Evolutionary conservation across 2,113 vertebrate species (phyloP), one percentile per base, ranked within the genome.

Genomic region (Rhinolophus sinicus): DNA sequence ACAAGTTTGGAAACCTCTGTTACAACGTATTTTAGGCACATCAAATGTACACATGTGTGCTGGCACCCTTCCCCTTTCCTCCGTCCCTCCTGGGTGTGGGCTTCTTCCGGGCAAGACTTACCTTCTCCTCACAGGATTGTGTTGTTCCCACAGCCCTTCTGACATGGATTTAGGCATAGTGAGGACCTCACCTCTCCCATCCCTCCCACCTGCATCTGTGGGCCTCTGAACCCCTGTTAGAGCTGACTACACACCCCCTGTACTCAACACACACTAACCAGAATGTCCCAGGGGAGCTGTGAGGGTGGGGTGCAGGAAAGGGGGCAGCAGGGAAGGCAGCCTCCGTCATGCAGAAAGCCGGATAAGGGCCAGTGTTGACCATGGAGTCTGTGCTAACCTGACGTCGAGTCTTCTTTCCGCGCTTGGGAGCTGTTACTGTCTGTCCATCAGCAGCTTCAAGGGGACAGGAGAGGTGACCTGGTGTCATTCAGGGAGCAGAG

Each of bases 381-480:
- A 9, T 3, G 0, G 65, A 12, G 62, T 24, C n/a, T 10, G 11
- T 64, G 78, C 30, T 6, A 21, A 47, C 21, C 38, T 5, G 9
- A 30, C 64, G 86, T 44, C 33, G 0, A 1, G 2, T 52, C 95
- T 83, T 67, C 67, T 96, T 76, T 96, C 97, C 93, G 58, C 91
- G 50, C 85, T 93, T 70, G 88, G 69, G 86, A 96, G 93, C 38
- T 76, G 90, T 97, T 86, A 90, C 77, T 30, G 18, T 91, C 89
- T 95, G 88, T 96, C 96, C 40, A 0, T 98, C 97, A 97, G 77
- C 96, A 67, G 77, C 62, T 65, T 69, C 69, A 16, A 24, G 72
- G 78, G 70, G 64, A 73, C 7, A 2, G 58, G 72, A 92, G 22
- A 70, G 50, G 58, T 85, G 76, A 44, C 58, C 88, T 75, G 78